Percentiles rank a stretch among this genome's conserved stretches.
phyloP scores from a whole-genome alignment of 2,113 vertebrate species.

The Petaurus breviceps region DNA sequence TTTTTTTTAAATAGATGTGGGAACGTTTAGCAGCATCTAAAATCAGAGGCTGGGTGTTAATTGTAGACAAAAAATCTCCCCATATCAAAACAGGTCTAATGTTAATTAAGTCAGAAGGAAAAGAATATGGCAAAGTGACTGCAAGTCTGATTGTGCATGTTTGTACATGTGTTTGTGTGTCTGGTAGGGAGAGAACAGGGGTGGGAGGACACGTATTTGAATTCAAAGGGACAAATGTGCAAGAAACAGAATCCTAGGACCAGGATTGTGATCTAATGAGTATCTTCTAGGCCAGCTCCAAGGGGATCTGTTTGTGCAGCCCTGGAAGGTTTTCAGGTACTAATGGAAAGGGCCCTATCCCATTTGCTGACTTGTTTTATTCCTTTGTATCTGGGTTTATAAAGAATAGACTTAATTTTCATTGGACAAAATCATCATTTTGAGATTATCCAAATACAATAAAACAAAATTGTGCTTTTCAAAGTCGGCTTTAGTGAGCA shows the following conservation, averaged over 20 bases:
- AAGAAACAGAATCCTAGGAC: neutral
- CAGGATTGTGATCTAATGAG: neutral
- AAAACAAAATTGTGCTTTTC: slow-evolving; percentile 5
- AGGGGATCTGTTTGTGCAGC: neutral
- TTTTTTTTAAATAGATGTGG: slow-evolving; percentile 57
- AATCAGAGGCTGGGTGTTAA: slow-evolving; percentile 45
- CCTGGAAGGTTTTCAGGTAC: neutral
- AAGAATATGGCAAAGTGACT: neutral
- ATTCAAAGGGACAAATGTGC: neutral
- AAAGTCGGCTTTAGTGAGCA: neutral
- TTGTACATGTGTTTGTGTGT: slow-evolving; percentile 3
- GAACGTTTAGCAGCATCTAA: slow-evolving; percentile 46
- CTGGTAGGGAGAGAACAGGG: neutral
- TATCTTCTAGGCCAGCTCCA: neutral
- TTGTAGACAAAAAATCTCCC: slow-evolving; percentile 15
- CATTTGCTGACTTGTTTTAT: neutral
- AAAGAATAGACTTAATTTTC: slow-evolving; percentile 34
- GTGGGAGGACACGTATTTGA: neutral
- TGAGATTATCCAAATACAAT: slow-evolving; percentile 30
- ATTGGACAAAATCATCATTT: neutral
- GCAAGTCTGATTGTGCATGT: neutral
- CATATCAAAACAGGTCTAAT: slow-evolving; percentile 39
- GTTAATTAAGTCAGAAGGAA: slow-evolving; percentile 16
- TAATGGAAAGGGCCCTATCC: neutral
- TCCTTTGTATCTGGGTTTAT: neutral